Conservation (phyloP, 2,797 vertebrate species). For the Ctenochaetus hawaiiensis region DNA sequence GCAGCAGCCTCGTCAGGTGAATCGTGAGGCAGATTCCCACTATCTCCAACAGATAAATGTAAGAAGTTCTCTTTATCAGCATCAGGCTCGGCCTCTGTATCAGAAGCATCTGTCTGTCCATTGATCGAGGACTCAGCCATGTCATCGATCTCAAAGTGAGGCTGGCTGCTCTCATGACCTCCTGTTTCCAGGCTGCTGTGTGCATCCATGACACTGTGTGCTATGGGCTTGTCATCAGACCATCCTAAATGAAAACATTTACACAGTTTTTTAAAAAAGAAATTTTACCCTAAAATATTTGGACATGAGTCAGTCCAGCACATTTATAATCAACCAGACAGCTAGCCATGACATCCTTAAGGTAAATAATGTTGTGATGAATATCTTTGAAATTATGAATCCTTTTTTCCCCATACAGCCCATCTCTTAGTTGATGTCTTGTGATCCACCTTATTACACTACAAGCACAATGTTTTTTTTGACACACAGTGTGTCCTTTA, state of each 20-base stretch:
- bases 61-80: slow-evolving; percentile 42
- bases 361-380: background rate
- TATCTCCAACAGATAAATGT: background rate
- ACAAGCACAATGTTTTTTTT: background rate
- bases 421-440: background rate
- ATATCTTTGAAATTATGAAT: too few relatives aligned
- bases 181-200: background rate
- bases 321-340: background rate
- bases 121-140: background rate
- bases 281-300: too few relatives aligned
- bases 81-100: background rate
- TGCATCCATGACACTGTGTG: background rate
- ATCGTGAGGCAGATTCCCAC: background rate
- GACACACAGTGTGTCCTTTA: background rate
- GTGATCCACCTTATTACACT: background rate
- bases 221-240: slow-evolving; percentile 29
- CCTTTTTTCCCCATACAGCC: too few relatives aligned
- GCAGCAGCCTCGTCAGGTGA: slow-evolving; percentile 29
- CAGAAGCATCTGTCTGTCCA: background rate
- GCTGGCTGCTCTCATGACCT: background rate
- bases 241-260: slow-evolving; percentile 34
- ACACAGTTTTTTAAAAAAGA: background rate
- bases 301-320: background rate
- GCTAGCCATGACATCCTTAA: background rate
- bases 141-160: background rate